A percentile compares a stretch with the other conserved stretches of the same genome.
These are phyloP conservation scores for Ceratina calcarata DNA, from an alignment of 1,140 invertebrate genomes.

Conservation along the genomic window DNA sequence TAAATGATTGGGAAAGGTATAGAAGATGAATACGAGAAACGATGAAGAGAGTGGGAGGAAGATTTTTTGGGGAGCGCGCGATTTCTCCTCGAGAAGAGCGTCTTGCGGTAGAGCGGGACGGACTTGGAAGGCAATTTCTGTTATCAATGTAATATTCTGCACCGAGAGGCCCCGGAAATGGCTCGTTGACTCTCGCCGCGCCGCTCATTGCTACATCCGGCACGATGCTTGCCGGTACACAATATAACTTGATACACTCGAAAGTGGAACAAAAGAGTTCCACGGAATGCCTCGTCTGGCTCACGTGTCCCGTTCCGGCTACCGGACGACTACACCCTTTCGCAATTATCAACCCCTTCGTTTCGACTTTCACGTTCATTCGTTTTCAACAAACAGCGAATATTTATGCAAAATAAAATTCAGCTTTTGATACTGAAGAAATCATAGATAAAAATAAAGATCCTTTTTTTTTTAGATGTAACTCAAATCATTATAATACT, in stretches of 20 bases:
- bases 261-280: conserved; percentile 74
- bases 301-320: too few relatives aligned
- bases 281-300: conserved; percentile 19
- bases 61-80: too few relatives aligned
- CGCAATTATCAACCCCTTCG: too few relatives aligned
- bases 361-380: too few relatives aligned
- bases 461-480: too few relatives aligned
- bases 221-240: conserved; percentile 68
- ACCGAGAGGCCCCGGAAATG: conserved; percentile 75
- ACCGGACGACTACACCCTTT: too few relatives aligned
- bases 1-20: too few relatives aligned
- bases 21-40: neutral
- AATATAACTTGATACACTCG: conserved; percentile 68
- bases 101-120: conserved; percentile 40
- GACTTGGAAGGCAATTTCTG: conserved; percentile 71
- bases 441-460: too few relatives aligned
- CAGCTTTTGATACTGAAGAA: too few relatives aligned
- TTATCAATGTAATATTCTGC: conserved; percentile 76
- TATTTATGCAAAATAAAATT: too few relatives aligned
- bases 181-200: conserved; percentile 76
- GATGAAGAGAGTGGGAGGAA: neutral
- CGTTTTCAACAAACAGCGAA: too few relatives aligned
- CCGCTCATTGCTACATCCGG: conserved; percentile 79
- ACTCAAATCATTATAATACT: neutral
- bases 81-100: conserved; percentile 37